Percentiles rank a stretch among this genome's conserved stretches.
phyloP scores from a whole-genome alignment of 2,113 vertebrate genomes.

The Alethe diademata region DNA sequence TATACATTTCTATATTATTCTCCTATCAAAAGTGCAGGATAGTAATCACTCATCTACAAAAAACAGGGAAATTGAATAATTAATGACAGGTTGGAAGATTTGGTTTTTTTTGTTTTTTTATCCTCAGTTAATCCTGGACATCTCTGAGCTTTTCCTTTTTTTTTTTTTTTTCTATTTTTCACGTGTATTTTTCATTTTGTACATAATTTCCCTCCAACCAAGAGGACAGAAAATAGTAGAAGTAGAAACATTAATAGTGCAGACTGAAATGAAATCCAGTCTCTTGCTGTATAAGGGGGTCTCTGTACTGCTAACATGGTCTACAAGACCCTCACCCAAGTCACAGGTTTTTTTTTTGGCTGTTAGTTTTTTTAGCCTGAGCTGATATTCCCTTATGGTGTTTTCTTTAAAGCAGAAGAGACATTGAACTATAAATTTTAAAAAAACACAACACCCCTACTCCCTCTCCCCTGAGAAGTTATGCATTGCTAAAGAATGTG shows the following conservation, averaged over 20 bases:
- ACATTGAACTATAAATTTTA: neutral
- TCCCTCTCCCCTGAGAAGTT: neutral
- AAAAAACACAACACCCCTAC: neutral
- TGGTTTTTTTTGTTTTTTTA: neutral
- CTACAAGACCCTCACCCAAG: neutral
- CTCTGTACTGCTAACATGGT: neutral
- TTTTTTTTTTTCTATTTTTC: neutral
- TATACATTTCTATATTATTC: neutral
- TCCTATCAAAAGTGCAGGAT: neutral
- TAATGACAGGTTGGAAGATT: neutral
- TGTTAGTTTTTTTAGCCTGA: neutral
- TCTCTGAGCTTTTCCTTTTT: neutral
- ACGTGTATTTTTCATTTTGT: neutral
- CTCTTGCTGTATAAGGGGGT: accelerated
- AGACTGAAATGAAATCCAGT: neutral
- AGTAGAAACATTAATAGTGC: neutral
- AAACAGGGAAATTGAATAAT: neutral
- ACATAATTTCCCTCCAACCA: neutral
- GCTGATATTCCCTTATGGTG: neutral
- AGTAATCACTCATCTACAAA: neutral
- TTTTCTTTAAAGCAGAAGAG: neutral
- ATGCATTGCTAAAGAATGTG: neutral
- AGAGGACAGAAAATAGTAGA: neutral
- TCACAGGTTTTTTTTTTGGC: neutral
- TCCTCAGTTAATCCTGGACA: neutral